Conservation (phyloP, 2,888 invertebrate species). For the Cheilosia vernalis region DNA sequence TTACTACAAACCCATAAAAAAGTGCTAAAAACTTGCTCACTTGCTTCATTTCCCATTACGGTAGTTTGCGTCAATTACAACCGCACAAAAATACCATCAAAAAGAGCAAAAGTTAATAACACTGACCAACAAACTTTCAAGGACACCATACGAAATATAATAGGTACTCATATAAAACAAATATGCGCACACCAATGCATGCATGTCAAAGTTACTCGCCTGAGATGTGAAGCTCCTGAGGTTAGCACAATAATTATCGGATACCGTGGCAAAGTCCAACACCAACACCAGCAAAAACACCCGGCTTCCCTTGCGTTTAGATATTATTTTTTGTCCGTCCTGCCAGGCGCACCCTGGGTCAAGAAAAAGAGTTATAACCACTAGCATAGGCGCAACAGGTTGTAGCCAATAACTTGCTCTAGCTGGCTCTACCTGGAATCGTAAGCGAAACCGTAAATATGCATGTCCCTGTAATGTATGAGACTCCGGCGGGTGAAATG, state of each 20-base stretch:
- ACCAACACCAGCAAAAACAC: neutral
- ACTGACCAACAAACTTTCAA: conserved; percentile 32
- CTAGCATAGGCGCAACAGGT: conserved; percentile 46
- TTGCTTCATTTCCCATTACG: conserved; percentile 60
- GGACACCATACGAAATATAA: conserved; percentile 8
- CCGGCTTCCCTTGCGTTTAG: conserved; percentile 13
- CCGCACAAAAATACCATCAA: conserved; percentile 28
- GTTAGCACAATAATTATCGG: conserved; percentile 47
- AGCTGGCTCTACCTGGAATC: conserved; percentile 20
- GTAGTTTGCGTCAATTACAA: conserved; percentile 66
- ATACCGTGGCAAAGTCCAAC: conserved; percentile 33
- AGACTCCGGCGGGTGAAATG: conserved; percentile 15
- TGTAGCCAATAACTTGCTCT: conserved; percentile 15
- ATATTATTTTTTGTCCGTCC: neutral
- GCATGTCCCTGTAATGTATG: conserved; percentile 26
- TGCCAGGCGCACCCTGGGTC: conserved; percentile 18
- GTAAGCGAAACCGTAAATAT: conserved; percentile 13
- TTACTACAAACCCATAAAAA: conserved; percentile 8
- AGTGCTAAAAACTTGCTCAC: conserved; percentile 46
- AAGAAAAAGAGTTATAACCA: conserved; percentile 54
- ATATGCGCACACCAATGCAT: neutral
- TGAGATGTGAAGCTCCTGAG: conserved; percentile 29
- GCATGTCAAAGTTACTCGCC: neutral
- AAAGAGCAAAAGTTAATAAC: conserved; percentile 56
- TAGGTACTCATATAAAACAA: neutral